These are phyloP conservation scores for Nineta flava DNA, from an alignment of 2,888 invertebrate genomes.

Conservation along the genomic window DNA sequence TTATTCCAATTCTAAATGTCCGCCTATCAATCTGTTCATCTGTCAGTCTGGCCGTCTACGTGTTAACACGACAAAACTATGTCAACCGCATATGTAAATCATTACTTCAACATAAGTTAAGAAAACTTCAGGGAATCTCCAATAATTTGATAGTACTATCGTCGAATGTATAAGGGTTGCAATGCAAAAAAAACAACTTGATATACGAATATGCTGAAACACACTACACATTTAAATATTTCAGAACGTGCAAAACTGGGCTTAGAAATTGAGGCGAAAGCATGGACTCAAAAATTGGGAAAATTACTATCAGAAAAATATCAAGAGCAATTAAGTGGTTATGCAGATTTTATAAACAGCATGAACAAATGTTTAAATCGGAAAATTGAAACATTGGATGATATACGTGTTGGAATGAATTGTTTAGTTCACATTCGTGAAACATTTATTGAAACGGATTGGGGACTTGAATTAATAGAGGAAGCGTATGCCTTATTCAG, in stretches of 20 bases:
- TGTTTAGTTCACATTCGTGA: conserved; percentile 60
- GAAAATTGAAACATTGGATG: conserved; percentile 60
- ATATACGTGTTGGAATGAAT: conserved; percentile 59
- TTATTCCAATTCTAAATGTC: too few species aligned
- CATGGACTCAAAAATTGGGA: conserved; percentile 64
- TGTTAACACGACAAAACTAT: too few species aligned
- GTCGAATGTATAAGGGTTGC: too few species aligned
- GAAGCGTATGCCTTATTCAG: conserved; percentile 61
- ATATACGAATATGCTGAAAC: too few species aligned
- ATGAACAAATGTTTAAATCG: conserved; percentile 52
- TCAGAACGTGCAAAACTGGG: conserved; percentile 47
- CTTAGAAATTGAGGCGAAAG: conserved; percentile 55
- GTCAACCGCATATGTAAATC: too few species aligned
- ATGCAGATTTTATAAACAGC: conserved; percentile 62
- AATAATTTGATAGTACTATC: too few species aligned
- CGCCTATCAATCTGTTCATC: too few species aligned
- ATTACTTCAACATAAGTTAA: too few species aligned
- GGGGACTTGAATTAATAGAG: conserved; percentile 58
- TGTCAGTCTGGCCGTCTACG: too few species aligned
- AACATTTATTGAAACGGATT: conserved; percentile 65
- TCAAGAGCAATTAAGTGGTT: conserved; percentile 47
- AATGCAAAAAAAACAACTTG: too few species aligned
- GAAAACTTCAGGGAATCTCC: too few species aligned
- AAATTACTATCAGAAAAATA: conserved; percentile 50
- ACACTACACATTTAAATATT: too few species aligned